phyloP scores from a whole-genome alignment of 1,140 invertebrate genomes.

The Apis laboriosa region DNA sequence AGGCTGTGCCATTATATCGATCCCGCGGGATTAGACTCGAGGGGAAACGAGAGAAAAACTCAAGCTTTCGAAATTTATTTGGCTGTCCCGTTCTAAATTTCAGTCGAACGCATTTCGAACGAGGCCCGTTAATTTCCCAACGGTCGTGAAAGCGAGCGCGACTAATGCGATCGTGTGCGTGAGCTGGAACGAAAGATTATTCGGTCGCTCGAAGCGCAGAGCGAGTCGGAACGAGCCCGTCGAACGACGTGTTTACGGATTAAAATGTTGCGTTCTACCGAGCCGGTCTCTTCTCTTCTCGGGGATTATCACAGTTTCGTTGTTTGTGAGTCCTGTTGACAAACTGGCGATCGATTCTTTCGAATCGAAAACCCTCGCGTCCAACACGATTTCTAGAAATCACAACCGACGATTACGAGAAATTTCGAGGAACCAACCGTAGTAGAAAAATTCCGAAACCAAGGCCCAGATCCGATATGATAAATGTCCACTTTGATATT shows the following conservation, averaged over 20 bases:
- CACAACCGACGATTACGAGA: too few species aligned
- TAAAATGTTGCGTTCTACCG: constrained; percentile 63
- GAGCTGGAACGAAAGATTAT: constrained; percentile 55
- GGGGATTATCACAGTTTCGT: constrained; percentile 66
- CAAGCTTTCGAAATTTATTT: not conserved
- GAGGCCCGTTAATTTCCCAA: constrained; percentile 48
- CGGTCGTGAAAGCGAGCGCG: constrained; percentile 49
- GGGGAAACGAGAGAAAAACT: not conserved
- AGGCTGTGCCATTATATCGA: too few species aligned
- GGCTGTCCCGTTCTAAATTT: constrained; percentile 1
- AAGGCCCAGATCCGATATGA: too few species aligned
- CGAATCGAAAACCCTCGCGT: constrained; percentile 37
- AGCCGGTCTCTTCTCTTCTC: constrained; percentile 60
- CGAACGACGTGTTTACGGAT: constrained; percentile 73
- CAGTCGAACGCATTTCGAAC: constrained; percentile 8
- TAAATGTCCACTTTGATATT: not conserved
- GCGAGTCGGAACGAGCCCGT: constrained; percentile 20
- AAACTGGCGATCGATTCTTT: constrained; percentile 53
- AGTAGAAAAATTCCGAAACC: too few species aligned
- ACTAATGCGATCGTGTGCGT: constrained; percentile 64
- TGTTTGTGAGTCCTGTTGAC: constrained; percentile 45
- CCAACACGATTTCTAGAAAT: constrained; percentile 14
- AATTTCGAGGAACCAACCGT: not conserved
- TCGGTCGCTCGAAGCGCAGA: constrained; percentile 45
- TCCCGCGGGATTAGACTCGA: too few species aligned